Percentiles rank a stretch among this genome's conserved stretches.
These are phyloP conservation scores for Linurgus olivaceus DNA, from an alignment of 2,797 vertebrate species.

Conservation along the genomic window DNA sequence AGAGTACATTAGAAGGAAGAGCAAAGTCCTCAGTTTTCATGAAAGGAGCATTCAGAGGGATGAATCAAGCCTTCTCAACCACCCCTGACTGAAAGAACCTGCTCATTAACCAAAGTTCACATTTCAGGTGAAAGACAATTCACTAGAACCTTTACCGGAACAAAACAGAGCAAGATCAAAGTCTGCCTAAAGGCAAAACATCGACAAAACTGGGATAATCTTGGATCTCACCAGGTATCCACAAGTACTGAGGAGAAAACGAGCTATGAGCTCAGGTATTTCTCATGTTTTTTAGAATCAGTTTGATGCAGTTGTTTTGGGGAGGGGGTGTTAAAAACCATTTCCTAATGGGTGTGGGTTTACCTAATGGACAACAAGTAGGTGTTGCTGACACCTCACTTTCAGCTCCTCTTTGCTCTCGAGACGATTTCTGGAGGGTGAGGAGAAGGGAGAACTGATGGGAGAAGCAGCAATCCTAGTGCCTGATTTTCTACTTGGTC, in stretches of 20 bases:
- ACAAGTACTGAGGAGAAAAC: not conserved
- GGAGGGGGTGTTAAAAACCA: rapidly evolving
- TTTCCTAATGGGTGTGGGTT: not conserved
- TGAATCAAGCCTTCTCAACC: not conserved
- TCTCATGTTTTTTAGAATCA: not conserved
- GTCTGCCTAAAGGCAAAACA: not conserved
- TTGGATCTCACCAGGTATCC: not conserved
- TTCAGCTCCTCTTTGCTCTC: not conserved
- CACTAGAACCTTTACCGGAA: not conserved
- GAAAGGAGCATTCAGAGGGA: not conserved
- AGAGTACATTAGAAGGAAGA: not conserved
- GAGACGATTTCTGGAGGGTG: not conserved
- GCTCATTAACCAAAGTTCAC: not conserved
- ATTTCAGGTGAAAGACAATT: not conserved
- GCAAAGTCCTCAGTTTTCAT: not conserved
- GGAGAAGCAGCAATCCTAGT: not conserved
- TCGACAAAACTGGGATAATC: not conserved
- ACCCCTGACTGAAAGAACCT: not conserved
- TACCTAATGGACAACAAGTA: not conserved
- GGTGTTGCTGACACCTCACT: not conserved
- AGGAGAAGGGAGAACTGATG: not conserved
- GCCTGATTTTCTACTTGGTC: not conserved
- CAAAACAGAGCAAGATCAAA: not conserved
- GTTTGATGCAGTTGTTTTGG: not conserved
- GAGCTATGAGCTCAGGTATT: not conserved